Evolutionary conservation across 2,113 vertebrate species (phyloP).

Genomic region (Alaudala cheleensis): DNA sequence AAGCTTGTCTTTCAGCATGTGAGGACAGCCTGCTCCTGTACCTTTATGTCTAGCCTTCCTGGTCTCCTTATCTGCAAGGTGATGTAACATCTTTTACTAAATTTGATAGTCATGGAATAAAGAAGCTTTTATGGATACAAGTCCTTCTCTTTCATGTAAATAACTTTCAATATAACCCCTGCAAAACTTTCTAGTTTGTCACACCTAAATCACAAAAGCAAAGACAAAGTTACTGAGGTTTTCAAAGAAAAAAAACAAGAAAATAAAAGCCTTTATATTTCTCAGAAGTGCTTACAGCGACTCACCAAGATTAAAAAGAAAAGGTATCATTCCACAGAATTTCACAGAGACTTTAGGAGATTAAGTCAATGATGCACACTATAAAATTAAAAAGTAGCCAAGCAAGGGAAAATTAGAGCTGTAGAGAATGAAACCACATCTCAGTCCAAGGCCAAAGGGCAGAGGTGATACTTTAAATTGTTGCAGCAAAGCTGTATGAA

Average conservation of each 20-base stretch:
- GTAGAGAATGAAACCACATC: background rate
- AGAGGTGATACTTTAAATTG: background rate
- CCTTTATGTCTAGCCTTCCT: background rate
- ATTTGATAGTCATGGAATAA: background rate
- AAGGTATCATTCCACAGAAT: background rate
- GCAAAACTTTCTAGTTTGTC: background rate
- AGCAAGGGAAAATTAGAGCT: background rate
- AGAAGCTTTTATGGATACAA: background rate
- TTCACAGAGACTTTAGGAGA: background rate
- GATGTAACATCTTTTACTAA: background rate
- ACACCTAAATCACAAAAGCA: background rate
- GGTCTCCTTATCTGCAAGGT: background rate
- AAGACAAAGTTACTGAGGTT: background rate
- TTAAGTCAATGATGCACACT: background rate
- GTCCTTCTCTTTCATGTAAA: background rate
- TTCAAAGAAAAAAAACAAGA: background rate
- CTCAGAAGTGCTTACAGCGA: background rate
- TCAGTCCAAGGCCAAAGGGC: background rate
- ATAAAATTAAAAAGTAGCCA: background rate
- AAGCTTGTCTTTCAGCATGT: background rate
- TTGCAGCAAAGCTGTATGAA: background rate
- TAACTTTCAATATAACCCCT: background rate
- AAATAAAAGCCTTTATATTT: background rate
- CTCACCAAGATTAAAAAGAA: background rate
- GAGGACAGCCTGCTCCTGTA: background rate